Percentiles rank a stretch among this genome's conserved stretches.
Conservation (phyloP, 2,888 invertebrate species). For the Microctonus hyperodae region DNA sequence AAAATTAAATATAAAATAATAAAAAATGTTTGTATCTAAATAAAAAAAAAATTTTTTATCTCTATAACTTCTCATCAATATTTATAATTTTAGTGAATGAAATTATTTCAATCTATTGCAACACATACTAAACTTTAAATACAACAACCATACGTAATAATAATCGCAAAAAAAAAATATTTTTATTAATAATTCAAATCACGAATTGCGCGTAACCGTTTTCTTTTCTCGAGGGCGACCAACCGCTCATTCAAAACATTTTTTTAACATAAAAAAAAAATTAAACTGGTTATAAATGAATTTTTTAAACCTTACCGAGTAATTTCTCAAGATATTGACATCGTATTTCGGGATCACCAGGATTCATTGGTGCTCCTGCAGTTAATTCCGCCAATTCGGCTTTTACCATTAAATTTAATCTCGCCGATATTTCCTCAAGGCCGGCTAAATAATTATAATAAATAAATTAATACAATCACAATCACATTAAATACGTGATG, state of each 20-base stretch:
- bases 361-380: constrained; percentile 57
- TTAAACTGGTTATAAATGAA: constrained; percentile 1
- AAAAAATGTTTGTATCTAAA: too few species aligned
- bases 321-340: constrained; percentile 68
- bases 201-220: constrained; percentile 42
- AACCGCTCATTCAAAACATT: constrained; percentile 32
- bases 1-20: too few species aligned
- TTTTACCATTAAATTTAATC: constrained; percentile 72
- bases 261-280: neutral
- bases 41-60: too few species aligned
- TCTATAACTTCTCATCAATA: too few species aligned
- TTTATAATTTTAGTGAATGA: too few species aligned
- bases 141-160: neutral
- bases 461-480: neutral
- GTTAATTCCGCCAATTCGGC: constrained; percentile 65
- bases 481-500: neutral
- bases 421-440: constrained; percentile 75
- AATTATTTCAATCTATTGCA: too few species aligned
- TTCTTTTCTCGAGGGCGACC: constrained; percentile 37
- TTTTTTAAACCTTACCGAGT: constrained; percentile 61
- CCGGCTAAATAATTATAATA: constrained; percentile 64
- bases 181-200: constrained; percentile 33
- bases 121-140: neutral
- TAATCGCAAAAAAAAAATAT: neutral
- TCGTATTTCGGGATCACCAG: constrained; percentile 65